Conservation (phyloP, 64 coral and sea anemone species). For the Montipora cactus region DNA sequence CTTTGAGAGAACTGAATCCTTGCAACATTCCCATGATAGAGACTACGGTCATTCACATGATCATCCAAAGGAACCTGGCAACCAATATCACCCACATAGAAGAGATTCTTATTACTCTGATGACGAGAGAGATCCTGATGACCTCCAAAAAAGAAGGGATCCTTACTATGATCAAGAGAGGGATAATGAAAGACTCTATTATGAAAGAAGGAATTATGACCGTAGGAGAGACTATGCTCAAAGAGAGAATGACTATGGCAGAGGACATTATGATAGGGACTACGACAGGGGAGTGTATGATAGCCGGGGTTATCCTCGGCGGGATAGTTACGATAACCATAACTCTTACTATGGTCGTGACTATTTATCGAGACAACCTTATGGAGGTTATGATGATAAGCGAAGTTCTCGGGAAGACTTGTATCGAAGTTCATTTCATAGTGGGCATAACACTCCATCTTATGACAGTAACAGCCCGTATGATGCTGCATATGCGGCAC, state of each 20-base stretch:
- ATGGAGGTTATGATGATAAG: neutral
- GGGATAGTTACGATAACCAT: conserved; percentile 11
- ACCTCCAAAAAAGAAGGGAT: neutral
- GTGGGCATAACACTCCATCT: conserved; percentile 19
- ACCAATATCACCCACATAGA: neutral
- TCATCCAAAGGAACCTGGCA: neutral
- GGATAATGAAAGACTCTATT: neutral
- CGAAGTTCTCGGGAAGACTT: conserved; percentile 12
- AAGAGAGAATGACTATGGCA: conserved; percentile 8
- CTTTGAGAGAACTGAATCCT: neutral
- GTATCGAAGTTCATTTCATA: conserved; percentile 8
- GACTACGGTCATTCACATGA: neutral
- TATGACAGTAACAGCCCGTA: neutral
- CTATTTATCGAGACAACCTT: neutral
- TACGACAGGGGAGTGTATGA: conserved; percentile 7
- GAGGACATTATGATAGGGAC: conserved; percentile 19
- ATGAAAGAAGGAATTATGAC: conserved; percentile 1
- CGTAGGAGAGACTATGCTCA: neutral
- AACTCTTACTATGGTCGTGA: conserved; percentile 18
- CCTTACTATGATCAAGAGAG: conserved; percentile 41
- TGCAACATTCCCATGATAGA: neutral
- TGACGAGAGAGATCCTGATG: neutral
- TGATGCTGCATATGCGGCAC: conserved; percentile 11
- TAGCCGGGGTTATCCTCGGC: neutral
- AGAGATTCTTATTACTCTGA: conserved; percentile 5